Conservation (phyloP, 2,797 vertebrate species). For the Pogoniulus pusillus region DNA sequence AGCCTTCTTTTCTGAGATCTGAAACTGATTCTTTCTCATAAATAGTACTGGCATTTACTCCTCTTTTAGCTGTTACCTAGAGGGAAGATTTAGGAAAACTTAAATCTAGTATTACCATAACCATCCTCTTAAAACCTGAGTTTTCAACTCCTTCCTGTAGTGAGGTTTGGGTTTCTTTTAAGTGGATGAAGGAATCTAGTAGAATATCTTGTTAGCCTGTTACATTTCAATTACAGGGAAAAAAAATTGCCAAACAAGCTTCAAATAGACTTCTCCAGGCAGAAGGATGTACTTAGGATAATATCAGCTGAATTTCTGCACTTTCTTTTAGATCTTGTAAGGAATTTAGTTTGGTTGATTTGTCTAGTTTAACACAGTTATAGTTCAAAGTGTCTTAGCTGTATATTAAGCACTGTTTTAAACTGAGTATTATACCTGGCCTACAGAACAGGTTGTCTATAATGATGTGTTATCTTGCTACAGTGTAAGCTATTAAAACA, state of each 20-base stretch:
- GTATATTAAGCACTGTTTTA: not conserved
- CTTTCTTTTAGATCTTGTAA: not conserved
- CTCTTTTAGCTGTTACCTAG: not conserved
- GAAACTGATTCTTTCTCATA: not conserved
- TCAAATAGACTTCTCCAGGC: not conserved
- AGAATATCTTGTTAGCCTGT: not conserved
- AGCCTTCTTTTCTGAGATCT: not conserved
- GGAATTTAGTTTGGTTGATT: not conserved
- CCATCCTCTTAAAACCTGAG: not conserved
- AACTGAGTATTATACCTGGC: not conserved
- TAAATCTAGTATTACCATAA: not conserved
- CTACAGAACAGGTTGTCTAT: not conserved
- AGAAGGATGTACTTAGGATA: not conserved
- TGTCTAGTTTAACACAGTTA: not conserved
- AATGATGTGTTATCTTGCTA: not conserved
- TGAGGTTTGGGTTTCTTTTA: no score
- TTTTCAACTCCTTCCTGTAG: not conserved
- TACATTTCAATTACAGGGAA: not conserved
- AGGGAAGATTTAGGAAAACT: constrained; percentile 6
- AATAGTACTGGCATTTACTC: not conserved
- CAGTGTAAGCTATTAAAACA: not conserved
- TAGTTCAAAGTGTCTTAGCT: not conserved
- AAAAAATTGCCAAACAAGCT: not conserved
- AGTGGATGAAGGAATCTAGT: not conserved
- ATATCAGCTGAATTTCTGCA: not conserved